Evolutionary conservation across 2,113 vertebrate species (phyloP), one percentile per base, ranked within the genome.

Genomic region (Rhineura floridana): DNA sequence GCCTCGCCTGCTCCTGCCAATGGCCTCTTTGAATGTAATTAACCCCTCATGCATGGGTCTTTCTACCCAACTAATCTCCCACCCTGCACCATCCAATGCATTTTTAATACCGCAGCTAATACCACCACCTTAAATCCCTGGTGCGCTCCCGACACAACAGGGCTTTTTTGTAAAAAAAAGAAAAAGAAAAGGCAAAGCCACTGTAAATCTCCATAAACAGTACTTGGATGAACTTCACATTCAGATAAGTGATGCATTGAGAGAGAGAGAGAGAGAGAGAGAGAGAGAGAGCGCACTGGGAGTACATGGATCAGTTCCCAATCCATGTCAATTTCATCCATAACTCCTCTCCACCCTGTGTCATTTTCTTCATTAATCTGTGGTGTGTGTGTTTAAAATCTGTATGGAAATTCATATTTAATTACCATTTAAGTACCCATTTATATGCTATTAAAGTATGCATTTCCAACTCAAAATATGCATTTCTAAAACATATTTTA

Each of bases 1-100:
- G 91, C 93, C 90, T 93, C 70, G 78, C 89, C 89, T 93, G 92
- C 88, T 94, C 93, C 78, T n/a, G 93, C 89, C 0, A 69, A 92
- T 95, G 93, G 90, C 93, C 92, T 91, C 91, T 92, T 93, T 94
- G 94, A 96, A 95, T 94, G 87, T 90, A 94, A 96, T 95, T 96
- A 96, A 94, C 93, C 94, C 94, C 95, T 95, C 90, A 88, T 95
- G 93, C 90, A 92, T 93, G 87, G 93, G 91, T 95, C 91, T 90
- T 92, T 95, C 91, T 93, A 88, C 82, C 87, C 88, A 83, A 92
- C 93, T 93, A 93, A 95, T 96, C 94, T 95, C 88, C 92, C 55
- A 94, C 82, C 72, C 72, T 0, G 1, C 85, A 84, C 88, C 80
- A 93, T 89, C 88, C 50, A 39, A 94, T 91, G 87, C 89, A 94